These are phyloP conservation scores for Drosophila robusta DNA, from an alignment of 2,888 invertebrate genomes.

Conservation along the genomic window DNA sequence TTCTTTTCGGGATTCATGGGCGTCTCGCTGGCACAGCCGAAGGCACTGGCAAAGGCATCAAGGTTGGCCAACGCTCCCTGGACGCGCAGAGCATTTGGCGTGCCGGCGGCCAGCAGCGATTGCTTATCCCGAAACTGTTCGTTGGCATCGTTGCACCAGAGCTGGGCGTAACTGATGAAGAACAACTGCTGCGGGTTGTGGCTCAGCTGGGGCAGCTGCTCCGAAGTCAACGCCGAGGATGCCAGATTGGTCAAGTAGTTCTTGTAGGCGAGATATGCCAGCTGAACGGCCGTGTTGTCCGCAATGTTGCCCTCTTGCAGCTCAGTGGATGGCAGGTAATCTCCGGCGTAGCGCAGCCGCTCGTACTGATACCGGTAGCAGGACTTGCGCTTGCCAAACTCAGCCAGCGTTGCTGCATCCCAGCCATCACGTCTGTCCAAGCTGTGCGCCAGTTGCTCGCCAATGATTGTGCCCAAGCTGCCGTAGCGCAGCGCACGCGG, in stretches of 20 bases:
- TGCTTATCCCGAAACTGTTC: constrained; percentile 73
- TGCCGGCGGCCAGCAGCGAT: constrained; percentile 62
- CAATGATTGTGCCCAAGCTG: constrained; percentile 78
- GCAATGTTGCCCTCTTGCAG: constrained; percentile 81
- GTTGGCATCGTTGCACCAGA: constrained; percentile 78
- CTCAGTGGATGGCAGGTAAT: constrained; percentile 71
- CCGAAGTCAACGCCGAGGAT: constrained; percentile 48
- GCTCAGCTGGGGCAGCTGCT: constrained; percentile 72
- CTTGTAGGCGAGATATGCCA: constrained; percentile 78
- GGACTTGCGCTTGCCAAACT: constrained; percentile 66
- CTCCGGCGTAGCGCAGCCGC: constrained; percentile 67
- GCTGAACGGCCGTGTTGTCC: constrained; percentile 82
- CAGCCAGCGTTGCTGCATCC: constrained; percentile 67
- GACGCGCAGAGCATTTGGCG: constrained; percentile 75
- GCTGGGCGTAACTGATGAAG: constrained; percentile 81
- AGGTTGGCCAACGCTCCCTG: constrained; percentile 80
- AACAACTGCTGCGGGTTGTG: constrained; percentile 78
- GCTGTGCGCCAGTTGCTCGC: constrained; percentile 78
- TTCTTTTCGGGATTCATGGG: constrained; percentile 74
- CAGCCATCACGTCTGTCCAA: constrained; percentile 75
- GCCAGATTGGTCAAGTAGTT: constrained; percentile 60
- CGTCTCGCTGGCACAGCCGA: constrained; percentile 65
- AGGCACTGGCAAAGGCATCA: constrained; percentile 69
- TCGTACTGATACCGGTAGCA: constrained; percentile 82
- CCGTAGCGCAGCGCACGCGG: constrained; percentile 80